Evolutionary conservation across 2,888 invertebrate species (phyloP).

Genomic region (Plagodis pulveraria): DNA sequence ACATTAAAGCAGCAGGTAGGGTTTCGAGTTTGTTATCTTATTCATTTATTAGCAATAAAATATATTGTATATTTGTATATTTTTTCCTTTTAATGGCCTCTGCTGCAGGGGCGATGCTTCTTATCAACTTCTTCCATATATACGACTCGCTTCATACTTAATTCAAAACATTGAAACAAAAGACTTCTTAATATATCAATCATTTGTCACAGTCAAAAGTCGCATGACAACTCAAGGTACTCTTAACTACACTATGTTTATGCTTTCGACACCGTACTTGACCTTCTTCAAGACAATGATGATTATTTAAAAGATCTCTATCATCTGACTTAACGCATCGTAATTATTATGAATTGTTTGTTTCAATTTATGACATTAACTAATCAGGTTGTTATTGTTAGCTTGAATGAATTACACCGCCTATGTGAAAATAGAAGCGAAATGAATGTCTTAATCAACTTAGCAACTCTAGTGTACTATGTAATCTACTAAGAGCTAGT

Average conservation of each 20-base stretch:
- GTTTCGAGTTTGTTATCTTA: too few species aligned
- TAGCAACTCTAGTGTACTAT: too few species aligned
- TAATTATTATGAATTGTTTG: constrained; percentile 34
- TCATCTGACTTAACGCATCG: constrained; percentile 33
- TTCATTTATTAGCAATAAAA: too few species aligned
- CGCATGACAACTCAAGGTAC: constrained; percentile 46
- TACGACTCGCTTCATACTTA: too few species aligned
- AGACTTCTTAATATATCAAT: not conserved
- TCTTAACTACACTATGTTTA: constrained; percentile 7
- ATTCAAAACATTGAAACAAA: not conserved
- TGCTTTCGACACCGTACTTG: constrained; percentile 46
- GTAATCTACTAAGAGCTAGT: too few species aligned
- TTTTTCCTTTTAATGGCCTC: too few species aligned
- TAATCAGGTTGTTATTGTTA: constrained; percentile 20
- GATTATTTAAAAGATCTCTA: constrained; percentile 41
- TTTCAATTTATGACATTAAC: constrained; percentile 30
- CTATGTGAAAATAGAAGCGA: constrained; percentile 1
- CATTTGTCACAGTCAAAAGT: constrained; percentile 36
- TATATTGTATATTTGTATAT: too few species aligned
- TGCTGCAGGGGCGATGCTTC: too few species aligned
- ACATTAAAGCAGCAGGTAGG: too few species aligned
- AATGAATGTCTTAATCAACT: too few species aligned
- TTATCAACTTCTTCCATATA: too few species aligned
- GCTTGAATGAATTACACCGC: not conserved
- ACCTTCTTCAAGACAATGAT: constrained; percentile 52